Conservation (phyloP, 2,113 vertebrate species). For the Lates calcarifer region DNA sequence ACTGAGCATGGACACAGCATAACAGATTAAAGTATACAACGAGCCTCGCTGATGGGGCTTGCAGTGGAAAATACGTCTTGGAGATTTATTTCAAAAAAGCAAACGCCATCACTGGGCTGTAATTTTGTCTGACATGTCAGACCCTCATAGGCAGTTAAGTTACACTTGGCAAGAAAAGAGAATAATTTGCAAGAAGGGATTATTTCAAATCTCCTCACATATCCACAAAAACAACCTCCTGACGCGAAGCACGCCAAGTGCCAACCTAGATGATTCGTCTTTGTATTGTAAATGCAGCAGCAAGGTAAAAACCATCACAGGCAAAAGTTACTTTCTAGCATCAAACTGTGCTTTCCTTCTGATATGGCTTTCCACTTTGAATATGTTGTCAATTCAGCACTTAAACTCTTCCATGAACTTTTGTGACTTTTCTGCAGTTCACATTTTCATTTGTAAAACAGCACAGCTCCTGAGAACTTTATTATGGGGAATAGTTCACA, state of each 20-base stretch:
- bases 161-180: slow-evolving; percentile 46
- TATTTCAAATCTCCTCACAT: slow-evolving; percentile 69
- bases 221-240: slow-evolving; percentile 48
- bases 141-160: slow-evolving; percentile 27
- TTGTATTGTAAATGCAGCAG: slow-evolving; percentile 57
- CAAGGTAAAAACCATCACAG: slow-evolving; percentile 46
- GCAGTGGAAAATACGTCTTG: not conserved
- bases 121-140: slow-evolving; percentile 15
- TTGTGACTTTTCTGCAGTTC: slow-evolving; percentile 47
- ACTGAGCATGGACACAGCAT: slow-evolving; percentile 49
- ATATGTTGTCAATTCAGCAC: slow-evolving; percentile 31
- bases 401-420: slow-evolving; percentile 54
- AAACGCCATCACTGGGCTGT: slow-evolving; percentile 11
- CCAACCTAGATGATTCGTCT: no score
- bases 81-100: slow-evolving; percentile 34
- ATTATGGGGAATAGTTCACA: slow-evolving; percentile 9
- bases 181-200: slow-evolving; percentile 45
- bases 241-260: slow-evolving; percentile 38
- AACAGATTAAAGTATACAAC: slow-evolving; percentile 43
- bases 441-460: slow-evolving; percentile 40
- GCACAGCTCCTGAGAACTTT: slow-evolving; percentile 6
- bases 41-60: not conserved
- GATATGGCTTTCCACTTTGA: slow-evolving; percentile 37
- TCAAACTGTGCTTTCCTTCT: slow-evolving; percentile 37
- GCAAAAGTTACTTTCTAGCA: slow-evolving; percentile 27